Conservation (phyloP, 2,797 vertebrate species). For the Epinephelus malabaricus region DNA sequence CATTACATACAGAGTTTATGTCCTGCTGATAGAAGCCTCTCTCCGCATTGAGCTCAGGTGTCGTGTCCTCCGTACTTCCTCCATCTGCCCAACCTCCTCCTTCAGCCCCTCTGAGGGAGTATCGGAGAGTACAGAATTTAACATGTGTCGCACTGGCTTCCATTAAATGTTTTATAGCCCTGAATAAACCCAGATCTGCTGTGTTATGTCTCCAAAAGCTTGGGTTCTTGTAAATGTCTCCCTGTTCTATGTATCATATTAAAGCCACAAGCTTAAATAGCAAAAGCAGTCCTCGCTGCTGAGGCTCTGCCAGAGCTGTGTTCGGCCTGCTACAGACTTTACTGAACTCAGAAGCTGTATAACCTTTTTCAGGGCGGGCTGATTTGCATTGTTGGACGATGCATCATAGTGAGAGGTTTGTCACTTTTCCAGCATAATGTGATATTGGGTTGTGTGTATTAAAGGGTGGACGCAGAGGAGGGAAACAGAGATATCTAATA, state of each 20-base stretch:
- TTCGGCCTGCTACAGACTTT: conserved; percentile 25
- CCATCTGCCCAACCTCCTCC: conserved; percentile 47
- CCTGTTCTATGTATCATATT: conserved; percentile 42
- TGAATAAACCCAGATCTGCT: conserved; percentile 62
- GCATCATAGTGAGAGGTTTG: conserved; percentile 67
- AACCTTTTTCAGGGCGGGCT: conserved; percentile 24
- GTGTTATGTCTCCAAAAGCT: conserved; percentile 45
- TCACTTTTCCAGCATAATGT: conserved; percentile 62
- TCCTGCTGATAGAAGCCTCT: conserved; percentile 73
- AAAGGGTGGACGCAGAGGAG: conserved; percentile 45
- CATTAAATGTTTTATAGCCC: conserved; percentile 61
- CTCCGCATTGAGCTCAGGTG: conserved; percentile 75
- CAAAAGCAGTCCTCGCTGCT: conserved; percentile 28
- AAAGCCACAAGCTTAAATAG: conserved; percentile 45
- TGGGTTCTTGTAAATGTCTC: conserved; percentile 42
- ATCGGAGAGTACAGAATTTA: conserved; percentile 48
- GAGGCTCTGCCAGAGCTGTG: conserved; percentile 25
- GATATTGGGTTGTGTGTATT: conserved; percentile 59
- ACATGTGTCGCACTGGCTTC: conserved; percentile 54
- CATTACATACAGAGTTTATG: conserved; percentile 70
- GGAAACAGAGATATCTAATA: conserved; percentile 56
- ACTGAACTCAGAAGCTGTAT: conserved; percentile 16
- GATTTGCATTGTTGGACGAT: conserved; percentile 59
- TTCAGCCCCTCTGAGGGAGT: conserved; percentile 63
- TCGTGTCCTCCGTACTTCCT: conserved; percentile 62